These are phyloP conservation scores for Catocala sponsa DNA, from an alignment of 2,888 invertebrate genomes.

Conservation along the genomic window DNA sequence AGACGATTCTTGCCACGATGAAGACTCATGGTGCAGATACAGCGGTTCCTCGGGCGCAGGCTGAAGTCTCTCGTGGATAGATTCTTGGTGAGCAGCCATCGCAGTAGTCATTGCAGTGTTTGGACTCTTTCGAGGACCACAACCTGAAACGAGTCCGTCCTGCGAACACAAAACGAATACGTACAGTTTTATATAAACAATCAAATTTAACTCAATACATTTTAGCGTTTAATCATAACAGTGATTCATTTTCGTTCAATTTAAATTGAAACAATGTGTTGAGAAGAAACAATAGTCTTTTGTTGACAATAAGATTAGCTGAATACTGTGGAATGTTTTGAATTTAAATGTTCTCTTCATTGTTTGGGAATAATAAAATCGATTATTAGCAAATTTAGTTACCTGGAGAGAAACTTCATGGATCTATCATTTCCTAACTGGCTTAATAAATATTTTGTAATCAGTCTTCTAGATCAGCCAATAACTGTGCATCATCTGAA, in stretches of 20 bases:
- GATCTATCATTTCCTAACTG: constrained; percentile 75
- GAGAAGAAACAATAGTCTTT: constrained; percentile 84
- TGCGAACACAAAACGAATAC: constrained; percentile 55
- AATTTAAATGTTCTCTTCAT: constrained; percentile 82
- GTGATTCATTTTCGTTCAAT: constrained; percentile 82
- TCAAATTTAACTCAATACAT: constrained; percentile 83
- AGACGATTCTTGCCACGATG: constrained; percentile 83
- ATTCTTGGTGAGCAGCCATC: constrained; percentile 87
- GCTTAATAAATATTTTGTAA: constrained; percentile 70
- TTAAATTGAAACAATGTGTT: constrained; percentile 85
- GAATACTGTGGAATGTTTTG: constrained; percentile 86
- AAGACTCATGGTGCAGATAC: constrained; percentile 84
- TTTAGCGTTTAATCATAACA: constrained; percentile 84
- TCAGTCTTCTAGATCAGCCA: constrained; percentile 83
- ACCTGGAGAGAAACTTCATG: constrained; percentile 76
- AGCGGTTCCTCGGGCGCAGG: constrained; percentile 79
- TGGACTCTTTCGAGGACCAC: constrained; percentile 73
- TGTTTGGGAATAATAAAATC: constrained; percentile 78
- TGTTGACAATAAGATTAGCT: constrained; percentile 86
- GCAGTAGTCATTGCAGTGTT: constrained; percentile 87
- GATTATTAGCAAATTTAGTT: constrained; percentile 53
- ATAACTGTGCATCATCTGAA: constrained; percentile 73
- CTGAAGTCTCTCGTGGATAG: constrained; percentile 85
- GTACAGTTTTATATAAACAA: constrained; percentile 74
- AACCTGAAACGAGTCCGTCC: constrained; percentile 79